Base-by-base conservation (phyloP, 2,797 vertebrate genomes). In the Tympanoctomys barrerae region DNA sequence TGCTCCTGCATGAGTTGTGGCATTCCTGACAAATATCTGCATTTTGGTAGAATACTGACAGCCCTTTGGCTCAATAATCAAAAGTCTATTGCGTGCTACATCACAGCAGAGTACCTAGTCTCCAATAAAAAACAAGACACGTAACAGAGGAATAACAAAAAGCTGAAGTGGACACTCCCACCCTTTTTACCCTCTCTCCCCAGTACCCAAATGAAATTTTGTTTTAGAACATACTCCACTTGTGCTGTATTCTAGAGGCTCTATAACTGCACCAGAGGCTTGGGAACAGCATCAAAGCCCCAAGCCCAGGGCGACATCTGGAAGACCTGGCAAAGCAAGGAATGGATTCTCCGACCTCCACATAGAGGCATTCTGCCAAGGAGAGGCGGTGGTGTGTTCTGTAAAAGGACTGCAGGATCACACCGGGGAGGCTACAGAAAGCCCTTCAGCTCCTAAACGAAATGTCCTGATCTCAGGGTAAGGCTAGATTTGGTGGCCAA, bases 41-140 rank as follows among this genome's bases (percentile, higher is more conserved):
- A 84, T 96, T 87, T 84, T n/a, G 66, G 78, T 2, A 68, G 49
- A 84, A 46, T 66, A 64, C 46, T 75, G 21, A 91, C 77, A 89
- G 39, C 68, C 59, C 22, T 21, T 61, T 61, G 21, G 59, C 59
- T 61, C 22, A 61, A 49, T 77, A 84, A 89, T 39, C 81, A 95
- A 77, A 93, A 9, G 22, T 42, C 59, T 75, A 24, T 13, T 42
- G 26, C 71, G 79, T 46, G 54, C 31, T 21, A 49, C 75, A 33
- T 13, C 70, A 92, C 28, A 73, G 59, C 5, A 54, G 33, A 86
- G 16, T 22, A 36, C n/a, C n/a, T 26, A 61, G 24, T 36, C n/a
- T 61, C 3, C 9, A 59, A 52, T 42, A 90, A 84, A 71, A 88
- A 89, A 68, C 39, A 62, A 79, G 70, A 71, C 36, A 94, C 31